Evolutionary conservation across 2,113 vertebrate species (phyloP), one percentile per base, ranked within the genome.

Genomic region (Cyphotilapia sp.): DNA sequence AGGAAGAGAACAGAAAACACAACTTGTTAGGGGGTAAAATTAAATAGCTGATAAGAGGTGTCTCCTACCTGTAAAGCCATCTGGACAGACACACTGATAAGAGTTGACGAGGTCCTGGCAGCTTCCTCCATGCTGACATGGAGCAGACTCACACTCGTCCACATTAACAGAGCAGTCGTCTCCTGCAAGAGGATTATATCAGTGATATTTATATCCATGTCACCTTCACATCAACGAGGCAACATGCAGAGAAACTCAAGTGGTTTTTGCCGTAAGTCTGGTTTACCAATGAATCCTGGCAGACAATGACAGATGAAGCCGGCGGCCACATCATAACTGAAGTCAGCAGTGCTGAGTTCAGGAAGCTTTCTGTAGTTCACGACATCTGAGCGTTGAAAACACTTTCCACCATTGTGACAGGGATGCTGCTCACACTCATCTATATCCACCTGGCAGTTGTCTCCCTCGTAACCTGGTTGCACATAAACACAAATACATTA

Each of bases 241-340:
- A 40, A 63, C 22, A 14, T 11, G 9, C 53, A 17, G 27, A 42
- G 13, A 4, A 54, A 9, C 24, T 47, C 6, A 3, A 63, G 33
- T 51, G 53, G 9, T 14, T 24, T 35, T 71, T 76, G 9, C 29
- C n/a, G 17, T 22, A 8, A 38, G 27, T 33, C 16, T 16, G 14
- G 54, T 94, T 96, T 92, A 98, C 98, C 98, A 59, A 94, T 92
- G 61, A 99, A 99, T 76, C 98, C 98, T 0, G 96, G 92, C 24
- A 86, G 95, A 90, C 99, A 99, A 31, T 27, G 95, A 80, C 99
- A 99, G 86, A 98, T 88, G 92, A 97, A 99, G 1, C 99, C 98
- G 0, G 96, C 96, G 0, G 98, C 98, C 0, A 83, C 86, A 57
- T 91, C 91, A 31, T 97, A 98, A 94, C 94, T 97, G 96, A 99